These are phyloP conservation scores for Drosophila barbarae DNA, from an alignment of 2,888 invertebrate genomes.

Conservation along the genomic window DNA sequence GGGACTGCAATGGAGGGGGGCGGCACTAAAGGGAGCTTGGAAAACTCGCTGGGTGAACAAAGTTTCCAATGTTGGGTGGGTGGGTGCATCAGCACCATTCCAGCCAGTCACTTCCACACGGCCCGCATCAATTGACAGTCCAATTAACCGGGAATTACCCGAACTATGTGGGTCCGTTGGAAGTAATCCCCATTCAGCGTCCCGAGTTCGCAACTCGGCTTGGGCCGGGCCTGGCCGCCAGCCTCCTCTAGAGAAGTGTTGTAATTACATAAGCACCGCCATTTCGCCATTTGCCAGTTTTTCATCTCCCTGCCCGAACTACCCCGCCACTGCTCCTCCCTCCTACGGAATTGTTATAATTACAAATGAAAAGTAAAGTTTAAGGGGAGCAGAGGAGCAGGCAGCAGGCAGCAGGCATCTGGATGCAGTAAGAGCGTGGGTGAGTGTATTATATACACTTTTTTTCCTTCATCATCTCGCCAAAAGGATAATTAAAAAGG, in stretches of 20 bases:
- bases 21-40: neutral
- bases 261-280: constrained; percentile 32
- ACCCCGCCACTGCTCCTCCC: neutral
- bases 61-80: constrained; percentile 14
- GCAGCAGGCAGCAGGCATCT: neutral
- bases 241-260: constrained; percentile 20
- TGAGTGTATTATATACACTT: constrained; percentile 18
- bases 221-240: neutral
- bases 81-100: neutral
- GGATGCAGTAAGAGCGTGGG: neutral
- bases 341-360: constrained; percentile 25
- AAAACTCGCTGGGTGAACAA: constrained; percentile 22
- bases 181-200: constrained; percentile 35
- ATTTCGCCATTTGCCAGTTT: constrained; percentile 16
- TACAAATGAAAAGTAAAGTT: constrained; percentile 28
- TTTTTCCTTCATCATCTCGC: constrained; percentile 17
- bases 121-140: constrained; percentile 34
- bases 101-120: neutral
- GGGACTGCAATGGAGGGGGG: neutral
- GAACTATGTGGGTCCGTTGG: constrained; percentile 38
- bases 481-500: constrained; percentile 31
- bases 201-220: constrained; percentile 29
- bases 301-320: neutral
- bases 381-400: neutral
- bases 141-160: constrained; percentile 40